A percentile compares a stretch with the other conserved stretches of the same genome.
phyloP scores from a whole-genome alignment of 2,113 vertebrate species.

The Phodopus roborovskii region DNA sequence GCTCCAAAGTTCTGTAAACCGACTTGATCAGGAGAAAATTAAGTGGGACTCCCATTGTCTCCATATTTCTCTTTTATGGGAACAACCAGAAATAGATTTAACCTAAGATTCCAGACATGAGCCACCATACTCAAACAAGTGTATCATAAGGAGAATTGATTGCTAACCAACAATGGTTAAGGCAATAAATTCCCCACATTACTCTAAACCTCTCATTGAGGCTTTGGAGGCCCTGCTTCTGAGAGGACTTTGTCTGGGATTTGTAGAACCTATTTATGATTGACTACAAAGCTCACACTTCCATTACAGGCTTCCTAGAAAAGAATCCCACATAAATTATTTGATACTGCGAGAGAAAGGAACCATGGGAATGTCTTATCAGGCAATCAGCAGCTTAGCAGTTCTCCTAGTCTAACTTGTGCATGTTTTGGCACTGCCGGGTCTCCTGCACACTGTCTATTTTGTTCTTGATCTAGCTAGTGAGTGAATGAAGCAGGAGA shows the following conservation, averaged over 20 bases:
- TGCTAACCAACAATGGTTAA: constrained; percentile 36
- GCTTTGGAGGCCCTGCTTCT: constrained; percentile 9
- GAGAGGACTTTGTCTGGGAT: constrained; percentile 53
- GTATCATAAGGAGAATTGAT: constrained; percentile 8
- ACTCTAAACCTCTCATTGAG: constrained; percentile 16
- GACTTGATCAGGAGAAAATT: neutral
- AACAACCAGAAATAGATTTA: constrained; percentile 42
- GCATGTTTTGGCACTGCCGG: neutral
- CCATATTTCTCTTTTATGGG: neutral
- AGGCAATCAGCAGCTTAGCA: neutral
- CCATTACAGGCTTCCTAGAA: constrained; percentile 51
- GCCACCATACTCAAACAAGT: constrained; percentile 4
- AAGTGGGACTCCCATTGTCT: neutral
- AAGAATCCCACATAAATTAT: constrained; percentile 44
- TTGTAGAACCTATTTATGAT: constrained; percentile 34
- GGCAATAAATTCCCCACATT: neutral
- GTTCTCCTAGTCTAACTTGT: constrained; percentile 17
- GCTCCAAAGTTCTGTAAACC: neutral
- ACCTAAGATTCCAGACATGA: constrained; percentile 21
- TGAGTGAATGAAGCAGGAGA: neutral
- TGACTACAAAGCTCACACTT: constrained; percentile 33
- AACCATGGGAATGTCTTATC: neutral
- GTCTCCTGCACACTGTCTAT: neutral
- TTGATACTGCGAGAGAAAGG: neutral
- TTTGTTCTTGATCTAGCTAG: neutral